Conservation (phyloP, 1,140 invertebrate genomes). For the Adelges cooleyi region DNA sequence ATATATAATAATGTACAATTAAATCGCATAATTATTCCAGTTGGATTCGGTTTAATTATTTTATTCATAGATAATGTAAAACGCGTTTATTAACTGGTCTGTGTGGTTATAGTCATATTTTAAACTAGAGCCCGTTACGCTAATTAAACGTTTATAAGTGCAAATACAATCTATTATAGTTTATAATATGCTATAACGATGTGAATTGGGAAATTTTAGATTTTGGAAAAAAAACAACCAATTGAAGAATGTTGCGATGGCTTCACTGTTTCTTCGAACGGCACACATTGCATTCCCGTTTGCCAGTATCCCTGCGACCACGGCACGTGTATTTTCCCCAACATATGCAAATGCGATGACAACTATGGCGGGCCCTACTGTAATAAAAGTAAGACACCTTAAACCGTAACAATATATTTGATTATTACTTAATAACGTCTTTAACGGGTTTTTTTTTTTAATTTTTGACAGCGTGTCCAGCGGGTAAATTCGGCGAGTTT, state of each 20-base stretch:
- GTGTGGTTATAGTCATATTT: too few relatives aligned
- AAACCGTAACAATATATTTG: slow-evolving; percentile 27
- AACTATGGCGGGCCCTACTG: slow-evolving; percentile 80
- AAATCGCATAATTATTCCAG: too few relatives aligned
- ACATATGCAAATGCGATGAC: slow-evolving; percentile 71
- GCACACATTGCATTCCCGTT: slow-evolving; percentile 57
- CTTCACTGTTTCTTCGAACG: slow-evolving; percentile 51
- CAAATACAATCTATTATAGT: too few relatives aligned
- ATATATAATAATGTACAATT: too few relatives aligned
- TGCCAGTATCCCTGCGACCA: slow-evolving; percentile 70
- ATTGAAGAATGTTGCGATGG: slow-evolving; percentile 61
- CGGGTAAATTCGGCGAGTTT: slow-evolving; percentile 55
- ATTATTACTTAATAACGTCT: neutral
- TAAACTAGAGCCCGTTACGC: too few relatives aligned
- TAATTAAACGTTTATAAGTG: too few relatives aligned
- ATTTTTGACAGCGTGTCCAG: slow-evolving; percentile 53
- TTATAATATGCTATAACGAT: too few relatives aligned
- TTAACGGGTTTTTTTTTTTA: neutral
- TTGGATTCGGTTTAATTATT: too few relatives aligned
- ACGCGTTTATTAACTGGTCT: too few relatives aligned
- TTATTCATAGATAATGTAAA: too few relatives aligned
- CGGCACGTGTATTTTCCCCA: slow-evolving; percentile 71
- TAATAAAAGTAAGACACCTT: slow-evolving; percentile 78
- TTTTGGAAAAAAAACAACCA: slow-evolving; percentile 56
- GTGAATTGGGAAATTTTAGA: slow-evolving; percentile 45